phyloP scores from a whole-genome alignment of 2,113 vertebrate species.

The Siniperca chuatsi region DNA sequence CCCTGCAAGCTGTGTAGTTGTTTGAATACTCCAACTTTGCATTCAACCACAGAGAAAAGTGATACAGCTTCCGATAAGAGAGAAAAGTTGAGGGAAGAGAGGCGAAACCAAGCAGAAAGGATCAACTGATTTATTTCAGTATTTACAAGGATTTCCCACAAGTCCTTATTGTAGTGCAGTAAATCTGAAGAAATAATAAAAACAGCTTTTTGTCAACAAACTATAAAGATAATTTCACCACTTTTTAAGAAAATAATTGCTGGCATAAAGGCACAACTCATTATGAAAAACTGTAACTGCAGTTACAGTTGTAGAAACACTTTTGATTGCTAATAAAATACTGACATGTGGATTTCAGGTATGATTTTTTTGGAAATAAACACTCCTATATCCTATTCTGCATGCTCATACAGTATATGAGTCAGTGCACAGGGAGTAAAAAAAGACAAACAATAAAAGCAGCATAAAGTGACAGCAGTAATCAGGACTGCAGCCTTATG shows the following conservation, averaged over 20 bases:
- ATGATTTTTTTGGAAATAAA: slow-evolving; percentile 3
- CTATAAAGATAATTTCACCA: slow-evolving; percentile 23
- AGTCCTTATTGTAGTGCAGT: slow-evolving; percentile 59
- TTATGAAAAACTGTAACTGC: not conserved
- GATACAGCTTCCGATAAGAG: not conserved
- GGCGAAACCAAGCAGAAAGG: slow-evolving; percentile 33
- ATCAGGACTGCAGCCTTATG: not conserved
- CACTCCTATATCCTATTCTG: slow-evolving; percentile 4
- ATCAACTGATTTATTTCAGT: slow-evolving; percentile 74
- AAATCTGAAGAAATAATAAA: slow-evolving; percentile 23
- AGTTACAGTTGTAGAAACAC: slow-evolving; percentile 31
- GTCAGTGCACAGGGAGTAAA: slow-evolving; percentile 1
- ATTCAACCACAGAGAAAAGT: slow-evolving; percentile 14
- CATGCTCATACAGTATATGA: not conserved
- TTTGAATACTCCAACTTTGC: not conserved
- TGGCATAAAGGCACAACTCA: slow-evolving; percentile 73
- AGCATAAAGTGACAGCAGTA: slow-evolving; percentile 1
- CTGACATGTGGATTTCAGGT: not conserved
- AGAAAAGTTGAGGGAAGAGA: slow-evolving; percentile 23
- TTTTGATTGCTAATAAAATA: slow-evolving; percentile 13
- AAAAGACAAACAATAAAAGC: not conserved
- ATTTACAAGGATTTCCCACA: slow-evolving; percentile 57
- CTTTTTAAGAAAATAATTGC: slow-evolving; percentile 40
- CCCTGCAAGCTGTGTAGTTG: not conserved
- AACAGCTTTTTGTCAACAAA: slow-evolving; percentile 6